phyloP scores from a whole-genome alignment of 2,113 vertebrate genomes.

The Sander lucioperca region DNA sequence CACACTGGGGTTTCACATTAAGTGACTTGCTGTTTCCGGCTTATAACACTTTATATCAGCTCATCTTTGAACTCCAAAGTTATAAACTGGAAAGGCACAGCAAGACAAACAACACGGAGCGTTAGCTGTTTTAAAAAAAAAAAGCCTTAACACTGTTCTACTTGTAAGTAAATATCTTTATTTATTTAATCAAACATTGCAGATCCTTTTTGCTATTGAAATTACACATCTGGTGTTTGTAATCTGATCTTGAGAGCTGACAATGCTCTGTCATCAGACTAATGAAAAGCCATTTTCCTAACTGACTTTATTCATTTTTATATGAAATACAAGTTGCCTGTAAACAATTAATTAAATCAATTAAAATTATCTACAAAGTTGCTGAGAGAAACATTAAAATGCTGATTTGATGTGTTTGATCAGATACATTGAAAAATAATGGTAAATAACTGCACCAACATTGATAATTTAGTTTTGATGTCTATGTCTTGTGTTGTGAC shows the following conservation, averaged over 20 bases:
- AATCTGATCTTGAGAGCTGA: neutral
- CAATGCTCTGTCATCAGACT: rapidly evolving
- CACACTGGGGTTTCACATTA: neutral
- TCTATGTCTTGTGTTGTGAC: neutral
- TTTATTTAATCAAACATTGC: neutral
- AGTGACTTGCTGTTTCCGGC: neutral
- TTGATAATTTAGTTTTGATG: neutral
- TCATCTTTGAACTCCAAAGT: conserved; percentile 25
- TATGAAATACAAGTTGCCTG: neutral
- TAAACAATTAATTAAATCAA: neutral
- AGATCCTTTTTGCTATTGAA: neutral
- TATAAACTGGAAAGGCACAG: neutral
- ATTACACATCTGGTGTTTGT: neutral
- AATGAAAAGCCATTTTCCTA: neutral
- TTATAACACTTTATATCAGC: conserved; percentile 7
- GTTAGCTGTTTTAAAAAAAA: too few relatives aligned
- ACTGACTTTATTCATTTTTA: neutral
- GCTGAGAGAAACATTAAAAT: neutral
- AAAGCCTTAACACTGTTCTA: neutral
- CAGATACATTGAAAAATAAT: neutral
- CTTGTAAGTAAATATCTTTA: conserved; percentile 28
- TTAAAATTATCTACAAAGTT: neutral
- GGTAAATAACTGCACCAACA: too few relatives aligned
- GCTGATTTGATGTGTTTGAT: neutral
- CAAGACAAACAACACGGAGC: neutral